Evolutionary conservation across 2,888 invertebrate genomes (phyloP).

Genomic region (Helleia helle): DNA sequence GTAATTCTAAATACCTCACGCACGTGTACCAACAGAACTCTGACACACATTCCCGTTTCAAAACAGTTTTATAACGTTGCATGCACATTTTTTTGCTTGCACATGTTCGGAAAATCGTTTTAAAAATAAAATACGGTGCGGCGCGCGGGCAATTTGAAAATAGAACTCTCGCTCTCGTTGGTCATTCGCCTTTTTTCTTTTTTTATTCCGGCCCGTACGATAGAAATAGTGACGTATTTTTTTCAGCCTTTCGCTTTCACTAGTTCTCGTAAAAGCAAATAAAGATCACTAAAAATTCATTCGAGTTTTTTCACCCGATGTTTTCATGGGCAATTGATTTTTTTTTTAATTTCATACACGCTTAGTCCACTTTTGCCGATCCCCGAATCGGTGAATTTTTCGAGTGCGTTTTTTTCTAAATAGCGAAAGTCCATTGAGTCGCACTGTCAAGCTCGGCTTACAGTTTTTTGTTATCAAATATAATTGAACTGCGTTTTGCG

Average conservation of each 20-base stretch:
- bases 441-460: not conserved
- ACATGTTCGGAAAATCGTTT: constrained; percentile 31
- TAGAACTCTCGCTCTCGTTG: constrained; percentile 61
- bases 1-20: constrained; percentile 3
- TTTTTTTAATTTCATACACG: constrained; percentile 40
- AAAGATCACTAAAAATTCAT: constrained; percentile 59
- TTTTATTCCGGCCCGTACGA: constrained; percentile 53
- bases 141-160: constrained; percentile 55
- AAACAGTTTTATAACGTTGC: constrained; percentile 9
- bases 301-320: constrained; percentile 44
- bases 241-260: constrained; percentile 55
- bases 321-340: constrained; percentile 51
- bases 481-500: not conserved
- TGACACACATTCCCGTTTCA: constrained; percentile 11
- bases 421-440: constrained; percentile 1
- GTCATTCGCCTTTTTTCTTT: constrained; percentile 41
- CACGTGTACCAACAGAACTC: constrained; percentile 1
- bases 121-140: constrained; percentile 41
- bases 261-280: constrained; percentile 65
- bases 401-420: constrained; percentile 2
- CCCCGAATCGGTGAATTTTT: not conserved
- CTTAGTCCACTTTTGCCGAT: constrained; percentile 11
- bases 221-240: constrained; percentile 69
- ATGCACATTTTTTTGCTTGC: constrained; percentile 21
- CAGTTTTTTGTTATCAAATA: constrained; percentile 4